Conservation (phyloP, 2,113 vertebrate genomes). For the Rhipidura dahli region DNA sequence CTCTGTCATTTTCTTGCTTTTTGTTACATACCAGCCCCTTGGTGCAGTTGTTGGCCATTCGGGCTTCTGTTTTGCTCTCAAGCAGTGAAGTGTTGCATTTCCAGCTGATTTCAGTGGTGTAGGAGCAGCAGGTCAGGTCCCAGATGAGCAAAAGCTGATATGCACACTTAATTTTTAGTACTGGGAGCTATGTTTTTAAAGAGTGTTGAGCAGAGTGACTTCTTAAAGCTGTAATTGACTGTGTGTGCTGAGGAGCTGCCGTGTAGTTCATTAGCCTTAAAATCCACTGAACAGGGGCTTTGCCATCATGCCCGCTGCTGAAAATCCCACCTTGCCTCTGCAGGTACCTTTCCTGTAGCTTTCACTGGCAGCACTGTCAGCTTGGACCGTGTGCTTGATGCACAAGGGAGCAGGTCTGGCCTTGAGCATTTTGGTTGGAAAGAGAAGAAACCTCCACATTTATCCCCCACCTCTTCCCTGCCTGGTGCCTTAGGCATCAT, state of each 20-base stretch:
- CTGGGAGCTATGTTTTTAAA: not conserved
- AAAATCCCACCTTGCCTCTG: not conserved
- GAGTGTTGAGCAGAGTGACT: not conserved
- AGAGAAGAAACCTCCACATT: not conserved
- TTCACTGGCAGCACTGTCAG: not conserved
- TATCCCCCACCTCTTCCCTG: not conserved
- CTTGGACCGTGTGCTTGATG: not conserved
- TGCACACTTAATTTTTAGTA: not conserved
- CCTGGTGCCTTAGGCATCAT: not conserved
- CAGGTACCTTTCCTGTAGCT: not conserved
- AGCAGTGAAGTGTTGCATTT: not conserved
- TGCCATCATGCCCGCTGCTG: accelerated
- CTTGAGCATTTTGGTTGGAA: not conserved
- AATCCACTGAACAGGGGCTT: not conserved
- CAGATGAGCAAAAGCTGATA: not conserved
- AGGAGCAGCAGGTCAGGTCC: not conserved
- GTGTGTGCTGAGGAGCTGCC: not conserved
- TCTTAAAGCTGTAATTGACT: not conserved
- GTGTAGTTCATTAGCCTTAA: not conserved
- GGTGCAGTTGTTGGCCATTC: not conserved
- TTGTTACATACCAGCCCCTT: not conserved
- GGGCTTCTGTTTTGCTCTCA: not conserved
- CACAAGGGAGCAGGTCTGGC: not conserved
- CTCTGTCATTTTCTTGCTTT: not conserved
- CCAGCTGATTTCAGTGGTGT: not conserved